Percentiles rank a stretch among this genome's conserved stretches.
Conservation (phyloP, 2,797 vertebrate genomes). For the Urophycis tenuis region DNA sequence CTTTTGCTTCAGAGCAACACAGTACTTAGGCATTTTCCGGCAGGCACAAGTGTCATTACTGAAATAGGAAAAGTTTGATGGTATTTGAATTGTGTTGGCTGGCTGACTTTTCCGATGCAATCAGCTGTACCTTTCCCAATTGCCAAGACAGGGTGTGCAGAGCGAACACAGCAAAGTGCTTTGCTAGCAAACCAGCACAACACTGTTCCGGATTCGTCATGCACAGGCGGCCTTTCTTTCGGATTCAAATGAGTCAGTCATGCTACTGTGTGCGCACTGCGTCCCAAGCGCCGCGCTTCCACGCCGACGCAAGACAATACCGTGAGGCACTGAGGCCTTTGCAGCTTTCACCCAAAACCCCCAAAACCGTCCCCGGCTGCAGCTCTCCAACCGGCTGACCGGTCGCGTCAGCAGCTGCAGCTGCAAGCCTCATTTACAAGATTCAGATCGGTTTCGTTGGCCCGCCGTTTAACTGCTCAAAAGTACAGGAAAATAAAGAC, state of each 20-base stretch:
- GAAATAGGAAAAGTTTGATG: not conserved
- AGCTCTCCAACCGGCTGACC: conserved; percentile 23
- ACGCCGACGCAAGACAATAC: conserved; percentile 28
- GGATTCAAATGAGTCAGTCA: conserved; percentile 10
- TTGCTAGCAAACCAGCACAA: not conserved
- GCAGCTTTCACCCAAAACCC: conserved; percentile 19
- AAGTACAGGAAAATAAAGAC: conserved; percentile 68
- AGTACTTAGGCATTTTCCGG: not conserved
- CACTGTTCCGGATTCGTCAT: not conserved
- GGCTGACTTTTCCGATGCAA: not conserved
- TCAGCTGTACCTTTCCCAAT: conserved; percentile 2
- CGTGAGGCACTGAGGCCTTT: conserved; percentile 25
- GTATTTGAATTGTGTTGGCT: not conserved
- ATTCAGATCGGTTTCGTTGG: conserved; percentile 64
- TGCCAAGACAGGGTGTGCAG: not conserved
- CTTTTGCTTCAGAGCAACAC: not conserved
- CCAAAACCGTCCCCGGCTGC: not conserved
- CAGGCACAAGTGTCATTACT: not conserved
- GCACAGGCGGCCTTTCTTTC: conserved; percentile 8
- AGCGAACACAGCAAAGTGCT: not conserved
- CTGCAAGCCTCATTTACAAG: conserved; percentile 66
- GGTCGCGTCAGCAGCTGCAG: conserved; percentile 60
- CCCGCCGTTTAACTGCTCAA: conserved; percentile 61
- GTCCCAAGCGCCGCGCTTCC: conserved; percentile 18
- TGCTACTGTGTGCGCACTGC: conserved; percentile 5